Evolutionary conservation across 2,113 vertebrate genomes (phyloP).

Genomic region (mouse (Mus musculus)): GRCm39 chrX:105515501-105516000

Average conservation of each 20-base stretch:
- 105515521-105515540: not conserved
- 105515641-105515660: conserved; percentile 85
- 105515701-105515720: conserved; percentile 89
- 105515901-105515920: conserved; percentile 82
- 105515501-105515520: not conserved
- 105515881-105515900: conserved; percentile 74
- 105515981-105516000: conserved; percentile 42
- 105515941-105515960: not conserved
- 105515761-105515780: conserved; percentile 89
- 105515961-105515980: not conserved
- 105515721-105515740: conserved; percentile 93
- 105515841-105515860: not conserved
- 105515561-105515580: not conserved
- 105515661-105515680: conserved; percentile 85
- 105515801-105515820: conserved; percentile 83
- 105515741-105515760: conserved; percentile 92
- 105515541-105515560: not conserved
- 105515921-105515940: conserved; percentile 19
- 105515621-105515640: conserved; percentile 81
- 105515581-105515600: conserved; percentile 78
- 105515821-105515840: conserved; percentile 65
- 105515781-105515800: conserved; percentile 90
- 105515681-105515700: conserved; percentile 88
- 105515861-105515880: conserved; percentile 75
- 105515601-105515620: conserved; percentile 81